phyloP scores from a whole-genome alignment of 2,888 invertebrate genomes.

The Dexiosoma caninum region DNA sequence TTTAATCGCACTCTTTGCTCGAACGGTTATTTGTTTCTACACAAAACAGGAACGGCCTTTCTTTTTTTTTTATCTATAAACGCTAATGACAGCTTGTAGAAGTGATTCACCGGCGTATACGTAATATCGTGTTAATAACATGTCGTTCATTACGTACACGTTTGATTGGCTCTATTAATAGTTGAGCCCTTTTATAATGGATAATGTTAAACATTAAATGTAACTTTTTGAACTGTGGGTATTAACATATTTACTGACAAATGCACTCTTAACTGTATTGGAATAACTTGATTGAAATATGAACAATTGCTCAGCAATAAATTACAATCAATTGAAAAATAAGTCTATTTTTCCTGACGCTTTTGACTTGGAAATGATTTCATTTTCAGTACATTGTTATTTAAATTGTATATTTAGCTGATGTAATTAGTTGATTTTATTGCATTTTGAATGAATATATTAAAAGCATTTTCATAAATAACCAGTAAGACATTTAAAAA shows the following conservation, averaged over 20 bases:
- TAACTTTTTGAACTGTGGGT: neutral
- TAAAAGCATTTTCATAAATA: neutral
- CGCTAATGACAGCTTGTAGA: neutral
- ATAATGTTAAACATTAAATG: neutral
- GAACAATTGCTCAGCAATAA: neutral
- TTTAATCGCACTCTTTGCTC: too few relatives aligned
- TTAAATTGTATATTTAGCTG: conserved; percentile 64
- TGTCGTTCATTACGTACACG: conserved; percentile 13
- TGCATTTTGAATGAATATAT: conserved; percentile 62
- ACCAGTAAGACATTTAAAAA: neutral
- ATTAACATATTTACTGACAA: neutral
- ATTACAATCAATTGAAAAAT: neutral
- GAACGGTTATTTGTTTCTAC: too few relatives aligned
- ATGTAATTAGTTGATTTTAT: conserved; percentile 67
- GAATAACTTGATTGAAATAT: neutral
- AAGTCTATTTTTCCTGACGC: neutral
- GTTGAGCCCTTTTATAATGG: conserved; percentile 13
- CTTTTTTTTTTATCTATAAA: too few relatives aligned
- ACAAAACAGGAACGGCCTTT: too few relatives aligned
- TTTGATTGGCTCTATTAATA: neutral
- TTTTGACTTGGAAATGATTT: neutral
- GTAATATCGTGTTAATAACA: neutral
- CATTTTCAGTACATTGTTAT: neutral
- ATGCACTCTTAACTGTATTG: neutral
- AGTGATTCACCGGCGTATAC: neutral